Conservation (phyloP, 2,888 invertebrate species). For the Ennomos erosarius region DNA sequence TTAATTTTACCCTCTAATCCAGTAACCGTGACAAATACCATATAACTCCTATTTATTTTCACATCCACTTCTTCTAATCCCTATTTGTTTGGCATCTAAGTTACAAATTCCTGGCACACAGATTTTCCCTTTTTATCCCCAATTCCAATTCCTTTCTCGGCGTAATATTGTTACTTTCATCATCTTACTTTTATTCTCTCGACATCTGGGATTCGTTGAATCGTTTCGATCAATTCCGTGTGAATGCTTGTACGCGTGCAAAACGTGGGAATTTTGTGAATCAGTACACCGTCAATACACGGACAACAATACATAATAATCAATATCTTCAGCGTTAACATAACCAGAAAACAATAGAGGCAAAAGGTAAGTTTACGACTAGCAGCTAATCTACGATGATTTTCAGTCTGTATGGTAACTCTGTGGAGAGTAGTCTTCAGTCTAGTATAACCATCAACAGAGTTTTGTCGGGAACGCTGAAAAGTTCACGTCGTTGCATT, state of each 20-base stretch:
- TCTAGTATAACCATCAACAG: too few species aligned
- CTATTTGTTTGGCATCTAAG: conserved; percentile 12
- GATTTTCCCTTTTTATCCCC: conserved; percentile 35
- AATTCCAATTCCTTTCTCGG: conserved; percentile 39
- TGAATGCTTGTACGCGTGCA: conserved; percentile 35
- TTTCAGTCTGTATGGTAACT: too few species aligned
- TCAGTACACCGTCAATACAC: conserved; percentile 13
- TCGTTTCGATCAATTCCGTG: conserved; percentile 41
- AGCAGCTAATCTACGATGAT: too few species aligned
- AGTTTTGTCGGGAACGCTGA: too few species aligned
- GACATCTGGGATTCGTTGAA: conserved; percentile 42
- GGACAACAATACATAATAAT: conserved; percentile 13
- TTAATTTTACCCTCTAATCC: neutral
- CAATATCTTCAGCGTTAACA: neutral
- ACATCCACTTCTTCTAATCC: conserved; percentile 1
- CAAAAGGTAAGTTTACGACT: too few species aligned
- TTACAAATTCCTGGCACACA: conserved; percentile 25
- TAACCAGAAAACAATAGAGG: too few species aligned
- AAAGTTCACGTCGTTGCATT: too few species aligned
- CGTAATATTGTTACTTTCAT: conserved; percentile 44
- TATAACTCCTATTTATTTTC: conserved; percentile 9
- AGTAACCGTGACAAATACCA: conserved; percentile 8
- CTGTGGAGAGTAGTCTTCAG: too few species aligned
- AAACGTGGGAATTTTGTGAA: conserved; percentile 15
- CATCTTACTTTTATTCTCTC: conserved; percentile 40